Evolutionary conservation across 2,113 vertebrate genomes (phyloP).

Genomic region (Psophia crepitans): DNA sequence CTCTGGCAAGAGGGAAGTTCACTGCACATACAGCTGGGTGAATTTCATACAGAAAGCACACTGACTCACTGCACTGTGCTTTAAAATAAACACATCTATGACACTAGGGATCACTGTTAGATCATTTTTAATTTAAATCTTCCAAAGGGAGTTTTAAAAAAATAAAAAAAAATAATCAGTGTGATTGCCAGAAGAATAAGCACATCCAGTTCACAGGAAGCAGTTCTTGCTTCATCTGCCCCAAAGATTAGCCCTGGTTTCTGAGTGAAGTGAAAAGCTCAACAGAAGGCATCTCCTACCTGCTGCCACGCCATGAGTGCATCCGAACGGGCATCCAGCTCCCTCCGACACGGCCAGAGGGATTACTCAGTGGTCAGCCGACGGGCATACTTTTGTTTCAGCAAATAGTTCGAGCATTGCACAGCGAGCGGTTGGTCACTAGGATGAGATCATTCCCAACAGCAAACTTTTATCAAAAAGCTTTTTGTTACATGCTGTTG

Average conservation of each 20-base stretch:
- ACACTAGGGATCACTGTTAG: not conserved
- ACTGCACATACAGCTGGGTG: not conserved
- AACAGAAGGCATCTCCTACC: not conserved
- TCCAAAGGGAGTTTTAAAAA: not conserved
- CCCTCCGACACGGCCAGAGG: not conserved
- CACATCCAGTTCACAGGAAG: fast-evolving
- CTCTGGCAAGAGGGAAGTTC: not conserved
- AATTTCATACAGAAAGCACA: not conserved
- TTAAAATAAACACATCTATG: not conserved
- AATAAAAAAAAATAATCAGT: not conserved
- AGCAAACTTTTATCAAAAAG: slow-evolving; percentile 59
- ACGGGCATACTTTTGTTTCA: not conserved
- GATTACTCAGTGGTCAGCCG: not conserved
- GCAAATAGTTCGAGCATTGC: slow-evolving; percentile 53
- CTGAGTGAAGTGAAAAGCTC: not conserved
- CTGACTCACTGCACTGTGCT: fast-evolving
- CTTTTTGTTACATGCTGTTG: slow-evolving; percentile 56
- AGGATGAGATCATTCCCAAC: slow-evolving; percentile 68
- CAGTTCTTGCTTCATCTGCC: not conserved
- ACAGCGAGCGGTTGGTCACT: not conserved
- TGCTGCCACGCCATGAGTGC: fast-evolving
- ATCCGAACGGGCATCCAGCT: not conserved
- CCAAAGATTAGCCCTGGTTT: not conserved
- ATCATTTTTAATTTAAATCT: not conserved
- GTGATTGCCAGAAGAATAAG: not conserved